A percentile compares a stretch with the other conserved stretches of the same genome.
These are phyloP conservation scores for Eurypyga helias DNA, from an alignment of 2,113 vertebrate genomes.

Conservation along the genomic window DNA sequence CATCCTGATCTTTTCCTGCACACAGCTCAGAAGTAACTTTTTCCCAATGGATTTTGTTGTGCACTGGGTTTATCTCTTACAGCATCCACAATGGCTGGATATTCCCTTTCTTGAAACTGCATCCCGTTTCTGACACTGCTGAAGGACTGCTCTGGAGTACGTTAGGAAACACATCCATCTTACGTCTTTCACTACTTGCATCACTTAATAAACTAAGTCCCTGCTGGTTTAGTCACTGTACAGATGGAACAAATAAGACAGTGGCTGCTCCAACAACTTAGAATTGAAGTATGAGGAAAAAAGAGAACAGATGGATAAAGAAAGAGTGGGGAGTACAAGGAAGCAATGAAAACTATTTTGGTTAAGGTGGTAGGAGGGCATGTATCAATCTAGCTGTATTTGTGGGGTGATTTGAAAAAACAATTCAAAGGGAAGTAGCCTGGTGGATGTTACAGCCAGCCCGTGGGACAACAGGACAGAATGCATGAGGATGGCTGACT, in stretches of 20 bases:
- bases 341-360: slow-evolving; percentile 51
- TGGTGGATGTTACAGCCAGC: slow-evolving; percentile 11
- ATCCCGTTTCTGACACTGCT: not conserved
- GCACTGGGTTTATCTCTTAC: not conserved
- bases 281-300: not conserved
- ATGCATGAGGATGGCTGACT: not conserved
- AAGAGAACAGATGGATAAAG: slow-evolving; percentile 58
- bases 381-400: slow-evolving; percentile 43
- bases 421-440: slow-evolving; percentile 12
- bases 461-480: not conserved
- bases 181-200: not conserved
- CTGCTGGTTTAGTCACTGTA: not conserved
- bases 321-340: slow-evolving; percentile 27
- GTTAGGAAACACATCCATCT: not conserved
- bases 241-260: not conserved
- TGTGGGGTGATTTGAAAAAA: not conserved
- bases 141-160: not conserved
- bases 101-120: not conserved
- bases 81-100: not conserved
- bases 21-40: not conserved
- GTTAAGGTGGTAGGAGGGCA: slow-evolving; percentile 53
- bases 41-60: not conserved
- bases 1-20: not conserved
- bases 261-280: not conserved
- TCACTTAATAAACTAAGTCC: not conserved